Evolutionary conservation across 2,888 invertebrate species (phyloP), one percentile per base, ranked within the genome.

Genomic region (Phortica okadai): DNA sequence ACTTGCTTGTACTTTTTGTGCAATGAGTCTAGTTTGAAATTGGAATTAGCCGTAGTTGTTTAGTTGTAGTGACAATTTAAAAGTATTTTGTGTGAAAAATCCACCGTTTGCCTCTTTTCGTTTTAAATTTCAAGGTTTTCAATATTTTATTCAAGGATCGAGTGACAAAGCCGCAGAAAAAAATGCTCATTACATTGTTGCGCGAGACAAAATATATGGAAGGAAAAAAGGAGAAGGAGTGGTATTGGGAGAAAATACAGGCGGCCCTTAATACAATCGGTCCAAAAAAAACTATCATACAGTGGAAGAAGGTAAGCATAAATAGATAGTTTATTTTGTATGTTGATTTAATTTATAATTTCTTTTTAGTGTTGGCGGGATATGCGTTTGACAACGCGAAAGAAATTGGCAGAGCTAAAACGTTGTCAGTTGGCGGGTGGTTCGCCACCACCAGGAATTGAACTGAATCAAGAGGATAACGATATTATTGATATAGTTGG

Each of bases 161-260:
- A 86, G 90, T 91, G 70, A 91, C 90, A 77, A 91, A 91, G 84
- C 91, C 90, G 75, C 90, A 91, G 80, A 91, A 91, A 77, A 90
- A 90, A 81, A 91, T 91, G 91, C 84, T 91, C 58, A 91, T 91
- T 74, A 90, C 90, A 21, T 80, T 91, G 79, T 79, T 91, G 83
- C 88, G 91, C n/a, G 90, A 91, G 80, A 91, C 90, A 14, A 90
- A 90, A 73, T 90, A 89, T 76, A 90, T 91, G 90, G 91, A 91
- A 80, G 90, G 91, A 50, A 91, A 90, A 77, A 91, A 90, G 81
- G 90, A 91, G 78, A 91, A 91, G 81, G 90, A 91, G 79, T 90
- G 90, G 90, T 91, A 91, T 74, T 91, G 90, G 90, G 91, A 90
- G 77, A 91, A 91, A 77, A 91, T 90, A 59, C 90, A 91, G 77